A percentile compares a stretch with the other conserved stretches of the same genome.
Conservation (phyloP, 2,888 invertebrate genomes). For the Pandemis cinnamomeana region DNA sequence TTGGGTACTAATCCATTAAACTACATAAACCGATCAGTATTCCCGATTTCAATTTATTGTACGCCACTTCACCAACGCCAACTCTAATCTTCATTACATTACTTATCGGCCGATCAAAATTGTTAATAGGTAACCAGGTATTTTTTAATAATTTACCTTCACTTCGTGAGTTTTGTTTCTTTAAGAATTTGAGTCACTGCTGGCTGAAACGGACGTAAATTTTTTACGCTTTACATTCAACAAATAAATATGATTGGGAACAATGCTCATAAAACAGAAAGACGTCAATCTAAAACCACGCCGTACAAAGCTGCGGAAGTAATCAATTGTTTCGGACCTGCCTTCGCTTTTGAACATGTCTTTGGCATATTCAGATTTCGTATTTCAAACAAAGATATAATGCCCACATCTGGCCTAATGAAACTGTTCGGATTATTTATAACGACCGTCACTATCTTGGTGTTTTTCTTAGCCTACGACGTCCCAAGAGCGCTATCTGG, state of each 20-base stretch:
- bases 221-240: background rate
- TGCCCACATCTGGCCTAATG: constrained; percentile 49
- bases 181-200: background rate
- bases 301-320: constrained; percentile 46
- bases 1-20: too few species aligned
- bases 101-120: background rate
- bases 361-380: constrained; percentile 62
- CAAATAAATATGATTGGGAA: constrained; percentile 9
- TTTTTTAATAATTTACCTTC: background rate
- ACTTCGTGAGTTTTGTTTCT: background rate
- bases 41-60: too few species aligned
- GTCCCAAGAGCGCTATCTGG: constrained; percentile 43
- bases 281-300: constrained; percentile 13
- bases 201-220: background rate
- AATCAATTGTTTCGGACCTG: constrained; percentile 50
- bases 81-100: constrained; percentile 2
- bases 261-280: constrained; percentile 1
- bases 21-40: too few species aligned
- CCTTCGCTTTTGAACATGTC: constrained; percentile 51
- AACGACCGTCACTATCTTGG: constrained; percentile 43
- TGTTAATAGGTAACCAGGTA: background rate
- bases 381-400: constrained; percentile 48
- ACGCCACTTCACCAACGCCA: too few species aligned
- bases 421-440: constrained; percentile 51
- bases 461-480: constrained; percentile 45